These are phyloP conservation scores for Cryptotermes secundus DNA, from an alignment of 1,140 invertebrate genomes.

Conservation along the genomic window DNA sequence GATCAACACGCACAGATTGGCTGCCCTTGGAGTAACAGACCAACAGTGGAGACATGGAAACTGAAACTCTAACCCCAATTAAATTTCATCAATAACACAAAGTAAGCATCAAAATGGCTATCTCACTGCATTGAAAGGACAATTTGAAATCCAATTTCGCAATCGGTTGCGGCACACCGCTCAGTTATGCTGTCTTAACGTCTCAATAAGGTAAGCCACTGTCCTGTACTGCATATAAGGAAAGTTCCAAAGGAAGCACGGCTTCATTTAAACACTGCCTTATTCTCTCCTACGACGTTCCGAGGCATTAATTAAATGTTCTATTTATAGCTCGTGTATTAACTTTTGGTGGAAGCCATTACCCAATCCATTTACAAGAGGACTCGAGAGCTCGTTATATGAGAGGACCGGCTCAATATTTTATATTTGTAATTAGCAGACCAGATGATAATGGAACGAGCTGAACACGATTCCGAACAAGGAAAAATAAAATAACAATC, in stretches of 20 bases:
- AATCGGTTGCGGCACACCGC: background rate
- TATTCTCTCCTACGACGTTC: background rate
- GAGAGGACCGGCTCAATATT: background rate
- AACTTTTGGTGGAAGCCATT: background rate
- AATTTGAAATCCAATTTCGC: background rate
- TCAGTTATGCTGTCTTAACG: background rate
- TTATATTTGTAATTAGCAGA: background rate
- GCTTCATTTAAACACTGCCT: background rate
- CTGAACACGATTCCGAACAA: too few species aligned
- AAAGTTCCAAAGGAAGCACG: background rate
- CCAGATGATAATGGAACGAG: too few species aligned
- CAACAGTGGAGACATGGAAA: background rate
- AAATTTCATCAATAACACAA: background rate
- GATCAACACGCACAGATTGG: too few species aligned
- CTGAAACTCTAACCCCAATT: background rate
- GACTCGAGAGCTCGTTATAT: background rate
- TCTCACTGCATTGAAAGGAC: background rate
- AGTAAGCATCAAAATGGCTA: background rate
- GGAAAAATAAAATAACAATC: too few species aligned
- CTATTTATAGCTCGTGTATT: slow-evolving; percentile 5
- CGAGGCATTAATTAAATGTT: background rate
- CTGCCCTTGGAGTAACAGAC: too few species aligned
- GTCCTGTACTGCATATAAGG: background rate
- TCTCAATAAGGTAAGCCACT: background rate
- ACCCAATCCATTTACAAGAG: background rate